A percentile compares a stretch with the other conserved stretches of the same genome.
These are phyloP conservation scores for Cyclophora punctaria DNA, from an alignment of 2,888 invertebrate species.

Conservation along the genomic window DNA sequence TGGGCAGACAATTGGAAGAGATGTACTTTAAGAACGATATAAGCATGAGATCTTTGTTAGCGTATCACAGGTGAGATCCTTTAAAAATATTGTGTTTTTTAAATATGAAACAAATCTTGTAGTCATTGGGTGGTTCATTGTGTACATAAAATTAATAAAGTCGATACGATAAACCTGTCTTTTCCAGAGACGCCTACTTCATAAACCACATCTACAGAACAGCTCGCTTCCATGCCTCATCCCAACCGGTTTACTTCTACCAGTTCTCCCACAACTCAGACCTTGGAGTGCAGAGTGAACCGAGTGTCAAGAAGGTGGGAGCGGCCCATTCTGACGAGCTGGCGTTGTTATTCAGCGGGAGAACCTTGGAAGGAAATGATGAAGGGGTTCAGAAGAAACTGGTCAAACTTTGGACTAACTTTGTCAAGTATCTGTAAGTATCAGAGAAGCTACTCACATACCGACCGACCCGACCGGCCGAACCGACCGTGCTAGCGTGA, in stretches of 20 bases:
- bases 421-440: conserved; percentile 59
- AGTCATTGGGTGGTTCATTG: no score
- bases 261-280: conserved; percentile 44
- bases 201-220: conserved; percentile 50
- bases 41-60: conserved; percentile 36
- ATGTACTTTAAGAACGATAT: conserved; percentile 46
- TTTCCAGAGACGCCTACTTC: conserved; percentile 55
- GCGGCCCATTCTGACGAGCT: conserved; percentile 64
- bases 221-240: conserved; percentile 37
- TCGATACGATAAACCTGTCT: no score
- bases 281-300: conserved; percentile 41
- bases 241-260: conserved; percentile 47
- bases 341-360: conserved; percentile 46
- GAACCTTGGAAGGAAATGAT: conserved; percentile 38
- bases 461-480: no score
- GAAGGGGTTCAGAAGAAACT: conserved; percentile 38
- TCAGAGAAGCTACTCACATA: neutral
- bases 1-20: conserved; percentile 37
- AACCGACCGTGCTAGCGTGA: no score
- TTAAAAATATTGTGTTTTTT: neutral
- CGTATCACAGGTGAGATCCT: conserved; percentile 45
- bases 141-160: no score
- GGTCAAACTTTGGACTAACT: conserved; percentile 52
- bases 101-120: neutral
- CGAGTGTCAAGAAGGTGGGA: conserved; percentile 39